Percentiles rank a stretch among this genome's conserved stretches.
phyloP scores from a whole-genome alignment of 1,140 invertebrate species.

The Bombyx mandarina region DNA sequence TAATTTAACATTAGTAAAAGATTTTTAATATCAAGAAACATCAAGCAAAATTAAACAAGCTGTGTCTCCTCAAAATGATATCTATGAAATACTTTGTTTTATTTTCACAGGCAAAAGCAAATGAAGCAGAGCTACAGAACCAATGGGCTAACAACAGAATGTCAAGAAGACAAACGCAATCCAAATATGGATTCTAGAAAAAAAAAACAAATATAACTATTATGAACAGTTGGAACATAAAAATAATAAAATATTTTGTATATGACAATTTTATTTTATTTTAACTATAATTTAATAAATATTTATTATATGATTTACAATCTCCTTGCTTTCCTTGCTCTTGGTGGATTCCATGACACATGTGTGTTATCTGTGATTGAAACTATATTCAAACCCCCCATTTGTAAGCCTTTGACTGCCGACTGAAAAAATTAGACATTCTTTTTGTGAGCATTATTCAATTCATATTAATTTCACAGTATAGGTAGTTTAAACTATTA shows the following conservation, averaged over 20 bases:
- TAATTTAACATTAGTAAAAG: too few relatives aligned
- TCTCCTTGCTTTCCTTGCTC: conserved; percentile 82
- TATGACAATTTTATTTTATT: conserved; percentile 1
- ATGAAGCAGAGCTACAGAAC: conserved; percentile 93
- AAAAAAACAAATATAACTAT: conserved; percentile 11
- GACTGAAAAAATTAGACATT: conserved; percentile 73
- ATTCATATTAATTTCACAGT: too few relatives aligned
- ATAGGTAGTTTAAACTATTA: too few relatives aligned
- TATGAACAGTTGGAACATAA: conserved; percentile 10
- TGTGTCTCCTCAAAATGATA: too few relatives aligned
- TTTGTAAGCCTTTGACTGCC: conserved; percentile 92
- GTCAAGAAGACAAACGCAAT: conserved; percentile 86
- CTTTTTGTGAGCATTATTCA: conserved; percentile 17
- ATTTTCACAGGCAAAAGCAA: conserved; percentile 85
- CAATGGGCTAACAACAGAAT: conserved; percentile 92
- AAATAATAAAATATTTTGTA: background rate
- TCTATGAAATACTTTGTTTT: conserved; percentile 7
- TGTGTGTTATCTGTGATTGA: conserved; percentile 92
- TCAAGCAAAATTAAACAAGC: too few relatives aligned
- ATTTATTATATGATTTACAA: conserved; percentile 65
- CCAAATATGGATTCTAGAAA: conserved; percentile 88
- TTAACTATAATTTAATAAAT: background rate
- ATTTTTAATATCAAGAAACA: too few relatives aligned
- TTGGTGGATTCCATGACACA: conserved; percentile 83
- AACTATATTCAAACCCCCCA: conserved; percentile 89